Evolutionary conservation across 2,888 invertebrate genomes (phyloP).

Genomic region (Ophonus ardosiacus): DNA sequence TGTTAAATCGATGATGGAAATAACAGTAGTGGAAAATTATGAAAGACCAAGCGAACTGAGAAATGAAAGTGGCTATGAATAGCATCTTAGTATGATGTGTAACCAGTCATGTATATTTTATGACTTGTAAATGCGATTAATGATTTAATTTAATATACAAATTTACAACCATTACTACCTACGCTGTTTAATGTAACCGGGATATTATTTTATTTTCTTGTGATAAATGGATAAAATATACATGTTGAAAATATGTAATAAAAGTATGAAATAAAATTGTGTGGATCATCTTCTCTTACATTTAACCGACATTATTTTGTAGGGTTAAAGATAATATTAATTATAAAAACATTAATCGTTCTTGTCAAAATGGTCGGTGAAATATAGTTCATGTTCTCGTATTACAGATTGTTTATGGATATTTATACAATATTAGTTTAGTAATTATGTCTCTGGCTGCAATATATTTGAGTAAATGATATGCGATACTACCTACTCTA

Average conservation of each 20-base stretch:
- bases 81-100: constrained; percentile 4
- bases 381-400: no score
- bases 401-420: no score
- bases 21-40: constrained; percentile 9
- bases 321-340: no score
- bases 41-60: not conserved
- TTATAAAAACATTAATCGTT: no score
- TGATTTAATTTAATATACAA: constrained; percentile 11
- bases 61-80: constrained; percentile 8
- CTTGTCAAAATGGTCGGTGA: no score
- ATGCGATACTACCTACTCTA: no score
- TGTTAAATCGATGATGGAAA: not conserved
- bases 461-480: no score
- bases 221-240: not conserved
- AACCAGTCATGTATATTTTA: not conserved
- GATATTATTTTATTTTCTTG: not conserved
- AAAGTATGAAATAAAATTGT: not conserved
- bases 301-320: no score
- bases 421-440: no score
- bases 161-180: constrained; percentile 9
- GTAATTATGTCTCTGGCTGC: no score
- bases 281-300: not conserved
- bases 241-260: not conserved
- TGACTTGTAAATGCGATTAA: constrained; percentile 7
- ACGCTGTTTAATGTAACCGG: not conserved